Base-by-base conservation (phyloP, 2,797 vertebrate species). In the Coilia nasus region DNA sequence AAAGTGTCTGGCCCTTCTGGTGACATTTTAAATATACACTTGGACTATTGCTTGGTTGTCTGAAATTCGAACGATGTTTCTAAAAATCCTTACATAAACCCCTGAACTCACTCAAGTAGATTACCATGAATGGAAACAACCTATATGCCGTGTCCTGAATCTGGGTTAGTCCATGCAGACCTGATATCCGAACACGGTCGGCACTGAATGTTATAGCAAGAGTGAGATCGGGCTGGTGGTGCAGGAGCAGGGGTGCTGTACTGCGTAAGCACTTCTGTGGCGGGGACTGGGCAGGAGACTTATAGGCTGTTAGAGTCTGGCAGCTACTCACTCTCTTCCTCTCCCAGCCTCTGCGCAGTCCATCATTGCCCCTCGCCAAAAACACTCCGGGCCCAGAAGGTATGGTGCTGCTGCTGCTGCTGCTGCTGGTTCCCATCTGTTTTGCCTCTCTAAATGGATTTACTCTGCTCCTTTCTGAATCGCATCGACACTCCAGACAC, bases 41-140 rank as follows among this genome's bases (percentile, higher is more conserved):
- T n/a, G 50, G 44, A 44, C 35, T 78, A 35, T 78, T 78, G 71
- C 31, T 9, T 5, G 67, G 28, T 78, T 78, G 31, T 41, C 35
- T 35, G 41, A 78, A 78, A 44, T 78, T 78, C 17, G 19, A 78
- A 78, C 17, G 44, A 78, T 78, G 35, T 78, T 78, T 78, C 71
- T 78, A 19, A 41, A 44, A 78, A 78, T 44, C 15, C 71, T 78
- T 78, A 78, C 35, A 44, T 78, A 44, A 78, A 44, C 71, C 31
- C 35, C 17, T 44, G 9, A 78, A 44, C 71, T 44, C 17, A 44
- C 71, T 78, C 15, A 78, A 78, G 71, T 21, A 78, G 31, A 41
- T 78, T 44, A 78, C 71, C 71, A 78, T 44, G 71, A 78, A 44
- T 78, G 71, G 71, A 41, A 78, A 78, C 44, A 44, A 17, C 9